Evolutionary conservation across 2,888 invertebrate species (phyloP), one percentile per base, ranked within the genome.

Genomic region (Tenthredo scrophulariae): DNA sequence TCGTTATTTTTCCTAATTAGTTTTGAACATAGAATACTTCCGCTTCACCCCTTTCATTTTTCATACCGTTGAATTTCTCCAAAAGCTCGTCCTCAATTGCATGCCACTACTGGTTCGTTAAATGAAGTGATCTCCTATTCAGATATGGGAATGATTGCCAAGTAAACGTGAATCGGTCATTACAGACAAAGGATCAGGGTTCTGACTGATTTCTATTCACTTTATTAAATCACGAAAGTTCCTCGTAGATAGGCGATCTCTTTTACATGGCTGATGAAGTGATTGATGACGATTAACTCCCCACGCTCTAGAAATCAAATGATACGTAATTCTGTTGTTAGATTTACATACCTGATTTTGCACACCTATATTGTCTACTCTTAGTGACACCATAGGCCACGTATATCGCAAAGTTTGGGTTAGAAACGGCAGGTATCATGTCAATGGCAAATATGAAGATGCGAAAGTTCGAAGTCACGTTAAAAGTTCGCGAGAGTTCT

Each of bases 81-180:
- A 62, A 62, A 62, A 62, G 26, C 62, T 62, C 26, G 7, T 62
- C 62, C 13, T 26, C 62, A 62, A 62, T 62, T 26, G 26, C 22
- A 22, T 26, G 26, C 10, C 26, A 13, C 26, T 26, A 62, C 62
- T 22, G 26, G 62, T 26, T 62, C 62, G 22, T 62, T 62, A 62
- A 62, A 62, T 62, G 62, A 62, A 62, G 62, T 62, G 62, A 62
- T 62, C 62, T 62, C 9, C 62, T 62, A 26, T 62, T 62, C 62
- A 22, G 26, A 62, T 10, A 58, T 58, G 5, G 26, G 26, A 62
- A 26, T 62, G 62, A 26, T 26, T 26, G 62, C 26, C 26, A 62
- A 62, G 9, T 62, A 62, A 62, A n/a, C 26, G 62, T 26, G n/a
- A 62, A 62, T 62, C 62, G 62, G 26, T 26, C 62, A 26, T 62